Percentiles rank a stretch among this genome's conserved stretches.
Evolutionary conservation across 2,888 invertebrate species (phyloP).

Genomic region (Dinocampus coccinellae): DNA sequence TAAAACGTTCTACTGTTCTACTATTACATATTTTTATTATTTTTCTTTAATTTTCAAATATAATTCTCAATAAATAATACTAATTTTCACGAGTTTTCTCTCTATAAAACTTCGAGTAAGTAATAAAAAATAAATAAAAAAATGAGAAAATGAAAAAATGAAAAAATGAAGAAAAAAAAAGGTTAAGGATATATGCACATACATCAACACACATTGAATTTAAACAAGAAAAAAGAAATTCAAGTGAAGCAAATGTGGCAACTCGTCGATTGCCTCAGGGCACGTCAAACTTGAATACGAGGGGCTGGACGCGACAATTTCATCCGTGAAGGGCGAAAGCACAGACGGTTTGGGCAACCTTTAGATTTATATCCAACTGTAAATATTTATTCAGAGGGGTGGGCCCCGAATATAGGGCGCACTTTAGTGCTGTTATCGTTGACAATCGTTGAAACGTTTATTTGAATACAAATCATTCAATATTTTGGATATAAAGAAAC

Average conservation of each 20-base stretch:
- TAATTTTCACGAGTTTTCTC: too few relatives aligned
- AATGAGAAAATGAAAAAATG: not conserved
- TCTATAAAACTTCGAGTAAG: too few relatives aligned
- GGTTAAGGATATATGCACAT: too few relatives aligned
- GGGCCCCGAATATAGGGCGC: not conserved
- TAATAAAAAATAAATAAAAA: too few relatives aligned
- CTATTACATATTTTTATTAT: too few relatives aligned
- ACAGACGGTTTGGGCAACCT: slow-evolving; percentile 64
- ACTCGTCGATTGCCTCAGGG: slow-evolving; percentile 26
- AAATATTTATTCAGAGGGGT: slow-evolving; percentile 34
- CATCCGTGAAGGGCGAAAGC: slow-evolving; percentile 37
- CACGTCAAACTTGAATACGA: slow-evolving; percentile 31
- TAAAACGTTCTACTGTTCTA: too few relatives aligned
- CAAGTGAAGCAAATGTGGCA: not conserved
- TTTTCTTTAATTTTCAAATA: too few relatives aligned
- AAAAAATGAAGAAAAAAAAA: slow-evolving; percentile 21
- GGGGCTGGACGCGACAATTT: slow-evolving; percentile 34
- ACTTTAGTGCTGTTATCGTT: not conserved
- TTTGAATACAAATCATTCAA: slow-evolving; percentile 1
- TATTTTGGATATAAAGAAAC: not conserved
- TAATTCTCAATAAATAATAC: too few relatives aligned
- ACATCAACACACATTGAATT: not conserved
- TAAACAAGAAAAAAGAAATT: not conserved
- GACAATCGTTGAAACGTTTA: slow-evolving; percentile 5
- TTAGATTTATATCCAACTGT: slow-evolving; percentile 64